Conservation (phyloP, 1,140 invertebrate species). For the Marisa cornuarietis region DNA sequence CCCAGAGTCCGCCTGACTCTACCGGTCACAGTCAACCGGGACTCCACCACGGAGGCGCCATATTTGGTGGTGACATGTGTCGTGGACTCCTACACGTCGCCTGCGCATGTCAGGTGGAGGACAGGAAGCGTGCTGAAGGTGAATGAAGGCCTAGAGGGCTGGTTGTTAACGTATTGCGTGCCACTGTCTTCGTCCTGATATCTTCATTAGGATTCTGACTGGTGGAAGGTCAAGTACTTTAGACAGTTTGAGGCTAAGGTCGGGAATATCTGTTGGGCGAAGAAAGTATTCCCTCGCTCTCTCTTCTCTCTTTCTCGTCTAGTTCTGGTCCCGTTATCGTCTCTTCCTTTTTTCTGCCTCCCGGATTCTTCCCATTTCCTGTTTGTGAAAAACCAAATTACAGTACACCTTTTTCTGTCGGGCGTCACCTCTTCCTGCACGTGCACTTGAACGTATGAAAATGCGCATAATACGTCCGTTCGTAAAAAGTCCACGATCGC, state of each 20-base stretch:
- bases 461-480: too few relatives aligned
- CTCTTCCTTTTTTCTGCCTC: background rate
- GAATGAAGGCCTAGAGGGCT: background rate
- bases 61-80: too few relatives aligned
- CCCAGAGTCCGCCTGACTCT: too few relatives aligned
- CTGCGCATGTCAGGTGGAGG: too few relatives aligned
- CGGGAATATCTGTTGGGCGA: background rate
- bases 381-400: too few relatives aligned
- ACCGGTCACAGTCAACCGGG: too few relatives aligned
- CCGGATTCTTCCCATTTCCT: background rate
- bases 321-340: background rate
- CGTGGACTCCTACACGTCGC: too few relatives aligned
- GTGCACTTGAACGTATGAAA: too few relatives aligned
- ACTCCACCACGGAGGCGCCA: too few relatives aligned
- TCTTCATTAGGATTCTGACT: background rate
- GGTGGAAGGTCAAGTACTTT: conserved; percentile 3
- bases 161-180: conserved; percentile 5
- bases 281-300: background rate
- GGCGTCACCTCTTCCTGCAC: too few relatives aligned
- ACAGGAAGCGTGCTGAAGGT: background rate
- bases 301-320: background rate
- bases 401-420: too few relatives aligned
- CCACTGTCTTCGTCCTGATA: background rate
- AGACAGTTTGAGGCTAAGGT: background rate
- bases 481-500: too few relatives aligned